Conservation (phyloP, 2,113 vertebrate species). For the Dasypus novemcinctus region DNA sequence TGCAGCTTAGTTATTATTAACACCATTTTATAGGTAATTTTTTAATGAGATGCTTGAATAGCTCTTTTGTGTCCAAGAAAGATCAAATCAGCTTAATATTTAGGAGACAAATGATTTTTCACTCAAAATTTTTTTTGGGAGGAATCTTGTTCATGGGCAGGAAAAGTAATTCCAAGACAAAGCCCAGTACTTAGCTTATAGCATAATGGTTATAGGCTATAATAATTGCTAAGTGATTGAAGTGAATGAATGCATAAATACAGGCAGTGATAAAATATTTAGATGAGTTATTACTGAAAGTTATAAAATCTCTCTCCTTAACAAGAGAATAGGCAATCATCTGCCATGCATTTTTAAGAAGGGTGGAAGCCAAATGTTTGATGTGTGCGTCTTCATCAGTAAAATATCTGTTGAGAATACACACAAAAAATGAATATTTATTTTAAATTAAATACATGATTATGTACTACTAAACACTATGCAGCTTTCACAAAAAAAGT, state of each 20-base stretch:
- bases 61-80: conserved; percentile 50
- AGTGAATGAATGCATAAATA: conserved; percentile 16
- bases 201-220: neutral
- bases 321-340: neutral
- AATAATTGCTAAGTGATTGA: conserved; percentile 39
- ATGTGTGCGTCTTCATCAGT: neutral
- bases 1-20: conserved; percentile 44
- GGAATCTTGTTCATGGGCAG: neutral
- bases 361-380: neutral
- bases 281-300: neutral
- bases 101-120: conserved; percentile 51
- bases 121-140: neutral
- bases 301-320: neutral
- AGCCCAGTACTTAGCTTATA: neutral
- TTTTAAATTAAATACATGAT: neutral
- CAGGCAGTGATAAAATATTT: neutral
- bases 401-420: neutral
- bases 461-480: neutral
- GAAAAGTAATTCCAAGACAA: conserved; percentile 35
- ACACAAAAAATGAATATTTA: neutral
- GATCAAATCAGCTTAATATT: neutral
- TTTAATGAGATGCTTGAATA: neutral
- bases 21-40: neutral
- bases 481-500: neutral
- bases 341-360: neutral